Evolutionary conservation across 1,140 invertebrate genomes (phyloP), one percentile per base, ranked within the genome.

Genomic region (Manduca sexta): DNA sequence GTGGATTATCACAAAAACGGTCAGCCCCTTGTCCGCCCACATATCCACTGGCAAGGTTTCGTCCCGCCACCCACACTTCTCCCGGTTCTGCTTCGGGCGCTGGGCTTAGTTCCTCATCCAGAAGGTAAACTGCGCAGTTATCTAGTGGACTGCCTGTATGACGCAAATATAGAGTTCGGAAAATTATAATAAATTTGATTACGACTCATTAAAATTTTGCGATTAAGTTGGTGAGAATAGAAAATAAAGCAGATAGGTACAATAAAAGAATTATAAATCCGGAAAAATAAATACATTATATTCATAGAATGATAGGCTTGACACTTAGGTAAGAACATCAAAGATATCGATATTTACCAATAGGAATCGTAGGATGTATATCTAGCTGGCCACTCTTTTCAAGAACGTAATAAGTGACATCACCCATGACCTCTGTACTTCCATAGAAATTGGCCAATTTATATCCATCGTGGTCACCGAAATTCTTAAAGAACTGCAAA

Each of bases 381-480:
- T 90, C 82, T 18, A 94, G 64, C 50, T 95, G 90, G 1, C 86
- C 75, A 15, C 71, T 65, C 41, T 71, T 86, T 56, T 88, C 87
- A 52, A 88, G 63, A 1, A 88, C 62, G 35, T 74, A 75, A 17
- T 70, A 85, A 0, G 82, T 85, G 0, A 85, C 82, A 33, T 85
- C 82, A 0, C 76, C 82, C 82, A 85, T 82, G 2, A 85, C 90
- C 78, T 97, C 95, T 0, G 95, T 96, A 53, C 94, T 95, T 0
- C 95, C 95, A 61, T 96, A 97, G 71, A 96, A 96, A 68, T 97
- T 97, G 39, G 92, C 93, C 6, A 96, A 70, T 11, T 88, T 84
- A 49, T 91, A 90, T 0, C 85, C 76, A 2, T 87, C 83, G 44
- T 86, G 75, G 46, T 87, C 83, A 3, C 81, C 65, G 49, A 95